Evolutionary conservation across 2,113 vertebrate species (phyloP).

Genomic region (Grammomys surdaster): DNA sequence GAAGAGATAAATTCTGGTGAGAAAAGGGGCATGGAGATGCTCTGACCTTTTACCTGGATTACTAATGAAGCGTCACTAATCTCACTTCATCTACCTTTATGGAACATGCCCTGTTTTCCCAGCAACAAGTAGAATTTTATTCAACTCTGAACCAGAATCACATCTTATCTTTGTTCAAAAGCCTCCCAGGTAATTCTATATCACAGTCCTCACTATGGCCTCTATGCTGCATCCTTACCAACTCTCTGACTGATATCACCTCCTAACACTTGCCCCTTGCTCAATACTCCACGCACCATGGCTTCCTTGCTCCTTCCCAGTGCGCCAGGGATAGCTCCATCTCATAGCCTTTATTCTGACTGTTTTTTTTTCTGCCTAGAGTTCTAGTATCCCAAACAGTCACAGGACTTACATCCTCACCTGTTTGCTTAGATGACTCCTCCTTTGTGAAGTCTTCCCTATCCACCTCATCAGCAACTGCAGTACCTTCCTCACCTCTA

Average conservation of each 20-base stretch:
- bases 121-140: not conserved
- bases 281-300: not conserved
- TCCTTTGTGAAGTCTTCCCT: not conserved
- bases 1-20: conserved; percentile 53
- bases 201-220: conserved; percentile 1
- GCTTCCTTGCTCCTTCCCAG: conserved; percentile 21
- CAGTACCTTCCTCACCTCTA: not conserved
- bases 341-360: conserved; percentile 27
- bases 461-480: conserved; percentile 37
- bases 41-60: conserved; percentile 17
- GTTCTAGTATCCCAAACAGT: conserved; percentile 18
- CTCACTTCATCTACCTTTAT: not conserved
- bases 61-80: not conserved
- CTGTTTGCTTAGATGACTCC: conserved; percentile 35
- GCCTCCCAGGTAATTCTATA: conserved; percentile 23
- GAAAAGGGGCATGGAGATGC: not conserved
- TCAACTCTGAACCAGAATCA: not conserved
- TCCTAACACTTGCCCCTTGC: not conserved
- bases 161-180: not conserved
- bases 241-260: not conserved
- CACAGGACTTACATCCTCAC: not conserved
- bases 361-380: conserved; percentile 40
- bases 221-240: not conserved
- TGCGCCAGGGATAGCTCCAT: not conserved
- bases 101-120: not conserved